Base-by-base conservation (phyloP, 2,888 invertebrate species). In the Laothoe populi region DNA sequence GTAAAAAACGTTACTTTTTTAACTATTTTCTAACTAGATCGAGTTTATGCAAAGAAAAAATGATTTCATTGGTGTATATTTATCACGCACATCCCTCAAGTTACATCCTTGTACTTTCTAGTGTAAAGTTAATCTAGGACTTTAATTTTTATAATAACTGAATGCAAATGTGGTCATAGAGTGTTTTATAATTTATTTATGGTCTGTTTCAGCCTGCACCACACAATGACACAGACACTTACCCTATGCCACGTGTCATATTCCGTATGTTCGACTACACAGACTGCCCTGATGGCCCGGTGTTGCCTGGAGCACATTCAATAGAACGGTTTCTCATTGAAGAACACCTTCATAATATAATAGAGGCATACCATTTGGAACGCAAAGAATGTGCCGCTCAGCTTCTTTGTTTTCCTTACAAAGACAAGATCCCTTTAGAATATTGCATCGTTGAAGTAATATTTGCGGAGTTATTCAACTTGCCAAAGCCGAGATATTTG, bases 231-330 rank as follows among this genome's bases (percentile, higher is more conserved):
- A 95, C 95, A 1, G 97, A 96, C 79, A 93, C 94, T 24, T 99
- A 99, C 88, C 99, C 99, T 0, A 96, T 98, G 94, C 99, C 99
- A 0, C 95, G 96, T 82, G 98, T 98, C 0, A 96, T 99, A 42
- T 99, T 98, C 87, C 95, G 98, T 46, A 97, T 99, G 95, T 99
- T 99, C 91, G 99, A 99, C 87, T 99, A 99, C 84, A 99, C 99
- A 0, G 99, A 99, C 89, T 99, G 99, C 74, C 99, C 99, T 0
- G 99, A 99, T 84, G 97, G 95, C 0, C 97, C 97, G 0, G 95
- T 97, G 49, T 90, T 99, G 61, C 99, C 99, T 0, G 99, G 99
- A 40, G 97, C 98, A 21, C 99, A 99, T 90, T 98, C 99, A 0
- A 99, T 99, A 67, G 99, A 99, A 86, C 94, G 99, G 64, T 99